These are phyloP conservation scores for Artemia franciscana DNA, from an alignment of 1,140 invertebrate species.

Conservation along the genomic window DNA sequence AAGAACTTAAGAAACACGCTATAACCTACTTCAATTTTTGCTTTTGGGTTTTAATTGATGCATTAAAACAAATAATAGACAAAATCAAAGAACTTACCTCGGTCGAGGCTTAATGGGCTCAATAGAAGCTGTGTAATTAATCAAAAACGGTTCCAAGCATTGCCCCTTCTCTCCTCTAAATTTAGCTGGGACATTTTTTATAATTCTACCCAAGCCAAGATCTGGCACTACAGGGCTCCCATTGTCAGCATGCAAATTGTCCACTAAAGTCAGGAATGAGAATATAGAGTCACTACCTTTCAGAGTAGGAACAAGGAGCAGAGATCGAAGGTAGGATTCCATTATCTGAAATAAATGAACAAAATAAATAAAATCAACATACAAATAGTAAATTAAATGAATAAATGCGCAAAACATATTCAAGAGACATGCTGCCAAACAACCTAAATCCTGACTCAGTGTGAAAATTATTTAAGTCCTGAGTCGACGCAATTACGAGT, in stretches of 20 bases:
- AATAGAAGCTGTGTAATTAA: constrained; percentile 39
- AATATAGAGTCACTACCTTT: constrained; percentile 51
- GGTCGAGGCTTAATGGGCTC: constrained; percentile 22
- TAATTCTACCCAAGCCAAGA: constrained; percentile 30
- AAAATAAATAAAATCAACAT: no score
- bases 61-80: no score
- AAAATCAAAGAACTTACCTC: constrained; percentile 5
- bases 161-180: constrained; percentile 64
- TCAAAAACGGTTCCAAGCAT: constrained; percentile 52
- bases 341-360: constrained; percentile 31
- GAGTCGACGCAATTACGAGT: no score
- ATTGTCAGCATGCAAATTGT: constrained; percentile 19
- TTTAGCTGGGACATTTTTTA: constrained; percentile 40
- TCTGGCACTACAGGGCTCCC: constrained; percentile 20
- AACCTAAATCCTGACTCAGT: no score
- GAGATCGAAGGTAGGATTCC: constrained; percentile 43
- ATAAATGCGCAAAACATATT: no score
- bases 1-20: no score
- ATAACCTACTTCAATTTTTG: no score
- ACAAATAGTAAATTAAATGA: no score
- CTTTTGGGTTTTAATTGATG: no score
- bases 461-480: no score
- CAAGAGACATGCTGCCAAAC: no score
- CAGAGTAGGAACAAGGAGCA: constrained; percentile 42
- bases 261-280: constrained; percentile 38